These are phyloP conservation scores for Deilephila porcellus DNA, from an alignment of 2,888 invertebrate genomes.

Conservation along the genomic window DNA sequence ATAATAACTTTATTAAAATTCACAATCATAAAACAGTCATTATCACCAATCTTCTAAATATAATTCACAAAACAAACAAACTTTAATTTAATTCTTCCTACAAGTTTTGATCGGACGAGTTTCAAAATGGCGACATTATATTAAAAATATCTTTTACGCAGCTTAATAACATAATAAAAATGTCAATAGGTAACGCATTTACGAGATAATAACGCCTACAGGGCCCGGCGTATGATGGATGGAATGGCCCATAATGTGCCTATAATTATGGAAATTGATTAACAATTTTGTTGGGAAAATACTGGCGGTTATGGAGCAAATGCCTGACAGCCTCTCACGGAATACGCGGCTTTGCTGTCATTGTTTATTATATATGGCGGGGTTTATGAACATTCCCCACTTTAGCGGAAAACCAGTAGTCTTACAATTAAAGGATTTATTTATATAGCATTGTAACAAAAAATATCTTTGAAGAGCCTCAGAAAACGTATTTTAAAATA, in stretches of 20 bases:
- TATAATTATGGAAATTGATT: constrained; percentile 41
- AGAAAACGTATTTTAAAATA: no score
- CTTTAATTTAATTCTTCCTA: constrained; percentile 24
- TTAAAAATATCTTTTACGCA: constrained; percentile 38
- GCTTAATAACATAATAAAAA: constrained; percentile 37
- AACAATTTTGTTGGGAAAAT: constrained; percentile 32
- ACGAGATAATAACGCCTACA: constrained; percentile 42
- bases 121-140: constrained; percentile 33
- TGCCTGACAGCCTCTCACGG: constrained; percentile 19
- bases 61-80: constrained; percentile 11
- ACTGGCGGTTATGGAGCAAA: constrained; percentile 26
- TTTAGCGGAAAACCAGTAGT: neutral
- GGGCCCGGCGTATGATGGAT: constrained; percentile 38
- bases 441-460: no score
- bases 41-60: neutral
- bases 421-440: neutral
- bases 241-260: constrained; percentile 34
- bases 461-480: no score
- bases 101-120: constrained; percentile 3
- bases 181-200: constrained; percentile 38
- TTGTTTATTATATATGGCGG: neutral
- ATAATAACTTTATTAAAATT: constrained; percentile 1
- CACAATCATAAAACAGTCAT: neutral
- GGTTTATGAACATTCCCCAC: neutral
- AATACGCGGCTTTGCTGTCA: neutral